Percentiles rank a stretch among this genome's conserved stretches.
phyloP scores from a whole-genome alignment of 2,113 vertebrate species.

The Diphyllodes magnificus region DNA sequence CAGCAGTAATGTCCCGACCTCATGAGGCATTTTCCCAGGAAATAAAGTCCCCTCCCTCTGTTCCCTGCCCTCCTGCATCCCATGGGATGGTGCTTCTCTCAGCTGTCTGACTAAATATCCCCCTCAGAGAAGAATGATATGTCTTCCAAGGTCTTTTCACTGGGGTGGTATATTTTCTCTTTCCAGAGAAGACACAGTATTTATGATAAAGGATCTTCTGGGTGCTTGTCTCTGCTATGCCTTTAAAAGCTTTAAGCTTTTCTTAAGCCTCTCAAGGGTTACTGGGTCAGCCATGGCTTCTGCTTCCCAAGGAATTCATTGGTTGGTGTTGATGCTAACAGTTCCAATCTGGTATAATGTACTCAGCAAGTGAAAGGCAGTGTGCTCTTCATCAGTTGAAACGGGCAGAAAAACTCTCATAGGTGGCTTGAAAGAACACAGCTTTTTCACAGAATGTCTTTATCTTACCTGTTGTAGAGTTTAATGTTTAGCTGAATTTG shows the following conservation, averaged over 20 bases:
- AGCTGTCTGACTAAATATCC: neutral
- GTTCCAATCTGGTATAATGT: neutral
- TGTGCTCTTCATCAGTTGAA: neutral
- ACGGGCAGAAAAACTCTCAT: neutral
- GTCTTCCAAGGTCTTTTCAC: neutral
- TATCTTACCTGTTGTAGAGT: neutral
- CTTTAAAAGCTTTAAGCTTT: constrained; percentile 6
- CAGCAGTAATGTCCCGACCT: constrained; percentile 29
- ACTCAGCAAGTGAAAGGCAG: neutral
- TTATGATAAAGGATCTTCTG: neutral
- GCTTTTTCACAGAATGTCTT: neutral
- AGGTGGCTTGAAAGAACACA: neutral
- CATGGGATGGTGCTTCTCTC: neutral
- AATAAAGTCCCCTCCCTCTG: neutral
- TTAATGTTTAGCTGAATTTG: neutral
- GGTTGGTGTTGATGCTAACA: neutral
- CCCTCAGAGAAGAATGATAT: neutral
- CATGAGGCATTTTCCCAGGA: constrained; percentile 47
- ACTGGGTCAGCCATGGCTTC: neutral
- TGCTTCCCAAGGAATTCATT: neutral
- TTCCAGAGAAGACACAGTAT: neutral
- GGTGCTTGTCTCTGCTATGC: neutral
- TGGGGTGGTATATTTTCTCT: neutral
- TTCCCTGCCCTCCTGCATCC: neutral
- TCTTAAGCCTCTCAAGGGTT: constrained; percentile 13